Evolutionary conservation across 2,888 invertebrate species (phyloP), one percentile per base, ranked within the genome.

Genomic region (Trichogramma dendrolimi): DNA sequence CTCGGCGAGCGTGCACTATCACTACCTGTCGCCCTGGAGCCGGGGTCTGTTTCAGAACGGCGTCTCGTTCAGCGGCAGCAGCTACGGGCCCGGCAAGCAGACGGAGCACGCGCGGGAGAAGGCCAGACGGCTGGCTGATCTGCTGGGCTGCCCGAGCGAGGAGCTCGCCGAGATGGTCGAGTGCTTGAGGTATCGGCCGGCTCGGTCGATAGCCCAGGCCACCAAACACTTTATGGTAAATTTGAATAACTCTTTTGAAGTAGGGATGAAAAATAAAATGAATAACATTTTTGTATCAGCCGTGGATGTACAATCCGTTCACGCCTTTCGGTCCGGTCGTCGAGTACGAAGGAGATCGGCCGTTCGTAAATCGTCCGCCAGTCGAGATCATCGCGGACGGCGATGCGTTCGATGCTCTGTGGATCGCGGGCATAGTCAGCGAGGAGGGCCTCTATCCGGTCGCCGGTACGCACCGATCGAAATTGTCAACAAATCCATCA

Each of bases 391-490:
- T 91, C 0, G 81, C 76, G 61, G 80, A 82, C 5, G 87, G 87
- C 0, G 79, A 82, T 47, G 84, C 86, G 69, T 81, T 83, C 10
- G 83, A 87, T 64, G 70, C 88, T 4, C 92, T 91, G 0, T 87
- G 90, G 82, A 82, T 91, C 56, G 81, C 85, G 1, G 85, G 87
- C 3, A 85, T 87, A 0, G 39, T 14, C 7, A 83, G 85, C 14
- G 85, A 88, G 54, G 91, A 92, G 75, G 91, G 91, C 61, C 80
- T 89, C 27, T 90, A 87, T 70, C 89, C 90, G 41, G 87, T 85
- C 48, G 85, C 86, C 71, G 84, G 89, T 88, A 44, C 8, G 1
- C 5, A 5, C 6, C 27, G 43, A 43, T 14, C 4, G 76, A n/a
- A n/a, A 77, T 68, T 61, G 5, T 44, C 46, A 10, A 42, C 10